Conservation (phyloP, 2,888 invertebrate genomes). For the Ephialtes manifestator region DNA sequence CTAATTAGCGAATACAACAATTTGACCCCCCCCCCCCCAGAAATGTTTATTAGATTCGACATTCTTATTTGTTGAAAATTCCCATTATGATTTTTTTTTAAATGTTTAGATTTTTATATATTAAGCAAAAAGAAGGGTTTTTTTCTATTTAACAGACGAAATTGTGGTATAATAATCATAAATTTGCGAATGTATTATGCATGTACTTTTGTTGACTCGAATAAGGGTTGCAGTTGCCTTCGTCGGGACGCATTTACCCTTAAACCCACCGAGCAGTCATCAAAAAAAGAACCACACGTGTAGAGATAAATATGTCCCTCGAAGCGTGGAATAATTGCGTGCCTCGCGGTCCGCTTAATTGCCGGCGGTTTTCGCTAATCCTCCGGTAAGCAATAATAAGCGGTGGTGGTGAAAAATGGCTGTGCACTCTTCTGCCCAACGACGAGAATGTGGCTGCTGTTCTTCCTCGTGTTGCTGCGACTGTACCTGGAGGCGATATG, state of each 20-base stretch:
- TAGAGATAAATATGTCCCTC: conserved; percentile 25
- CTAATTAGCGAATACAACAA: no score
- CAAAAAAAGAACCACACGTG: background rate
- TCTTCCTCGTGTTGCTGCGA: conserved; percentile 59
- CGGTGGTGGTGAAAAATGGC: conserved; percentile 76
- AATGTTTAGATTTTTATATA: no score
- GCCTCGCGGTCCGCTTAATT: conserved; percentile 73
- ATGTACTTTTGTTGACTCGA: background rate
- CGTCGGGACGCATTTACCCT: background rate
- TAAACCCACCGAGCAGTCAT: background rate
- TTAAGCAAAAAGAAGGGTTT: no score
- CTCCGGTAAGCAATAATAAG: conserved; percentile 80
- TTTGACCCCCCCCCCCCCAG: no score
- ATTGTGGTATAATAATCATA: no score
- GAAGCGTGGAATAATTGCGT: conserved; percentile 25
- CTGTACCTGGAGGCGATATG: conserved; percentile 32
- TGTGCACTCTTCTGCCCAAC: conserved; percentile 51
- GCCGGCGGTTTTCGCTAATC: conserved; percentile 75
- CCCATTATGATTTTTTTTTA: no score
- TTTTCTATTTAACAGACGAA: no score
- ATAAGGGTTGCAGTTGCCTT: background rate
- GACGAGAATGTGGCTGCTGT: conserved; percentile 53
- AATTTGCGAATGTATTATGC: no score
- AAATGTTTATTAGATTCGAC: no score
- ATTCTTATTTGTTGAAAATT: no score